phyloP scores from a whole-genome alignment of 2,888 invertebrate genomes.

The Thymelicus lineola region DNA sequence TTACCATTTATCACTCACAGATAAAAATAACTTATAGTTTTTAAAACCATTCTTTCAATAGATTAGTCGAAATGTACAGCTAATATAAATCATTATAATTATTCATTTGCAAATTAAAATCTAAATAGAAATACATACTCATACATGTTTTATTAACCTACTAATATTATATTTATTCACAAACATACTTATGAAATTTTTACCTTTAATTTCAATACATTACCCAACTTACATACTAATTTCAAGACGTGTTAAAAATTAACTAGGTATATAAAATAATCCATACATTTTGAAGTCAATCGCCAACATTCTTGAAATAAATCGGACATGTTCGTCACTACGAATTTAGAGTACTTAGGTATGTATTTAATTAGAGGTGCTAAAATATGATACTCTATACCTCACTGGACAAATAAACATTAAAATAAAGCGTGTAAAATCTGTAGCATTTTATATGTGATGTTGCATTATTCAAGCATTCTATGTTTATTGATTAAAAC shows the following conservation, averaged over 20 bases:
- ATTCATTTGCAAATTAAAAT: conserved; percentile 18
- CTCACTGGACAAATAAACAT: no score
- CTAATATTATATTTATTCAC: not conserved
- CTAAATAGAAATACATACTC: no score
- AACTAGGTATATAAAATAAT: not conserved
- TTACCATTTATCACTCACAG: conserved; percentile 14
- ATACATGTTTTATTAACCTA: not conserved
- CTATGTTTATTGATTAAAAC: no score
- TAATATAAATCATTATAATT: not conserved
- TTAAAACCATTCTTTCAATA: conserved; percentile 7
- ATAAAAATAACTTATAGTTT: conserved; percentile 17
- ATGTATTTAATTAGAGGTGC: no score
- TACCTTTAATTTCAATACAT: not conserved
- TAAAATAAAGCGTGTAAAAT: no score
- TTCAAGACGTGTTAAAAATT: not conserved
- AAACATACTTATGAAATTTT: not conserved
- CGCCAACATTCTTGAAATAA: not conserved
- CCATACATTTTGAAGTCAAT: not conserved
- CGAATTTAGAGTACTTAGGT: no score
- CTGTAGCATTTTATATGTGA: no score
- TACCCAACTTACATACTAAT: not conserved
- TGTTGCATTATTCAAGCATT: no score
- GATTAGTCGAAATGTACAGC: conserved; percentile 15
- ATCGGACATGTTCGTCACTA: not conserved
- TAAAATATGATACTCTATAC: no score